Percentiles rank a stretch among this genome's conserved stretches.
These are phyloP conservation scores for Lycophotia porphyrea DNA, from an alignment of 2,888 invertebrate genomes.

Conservation along the genomic window DNA sequence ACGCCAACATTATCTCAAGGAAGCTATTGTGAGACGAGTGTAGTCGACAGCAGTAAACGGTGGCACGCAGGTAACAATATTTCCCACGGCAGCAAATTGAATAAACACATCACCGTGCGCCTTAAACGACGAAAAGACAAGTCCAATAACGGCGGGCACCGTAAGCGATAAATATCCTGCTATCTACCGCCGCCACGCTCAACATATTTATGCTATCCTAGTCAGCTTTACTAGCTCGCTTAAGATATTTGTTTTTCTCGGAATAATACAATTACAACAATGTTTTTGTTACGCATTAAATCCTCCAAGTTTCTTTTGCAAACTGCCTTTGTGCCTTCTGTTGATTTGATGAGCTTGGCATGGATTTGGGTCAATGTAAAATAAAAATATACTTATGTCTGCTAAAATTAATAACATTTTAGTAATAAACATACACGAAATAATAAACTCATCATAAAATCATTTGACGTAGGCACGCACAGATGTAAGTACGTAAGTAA, in stretches of 20 bases:
- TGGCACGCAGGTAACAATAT: conserved; percentile 84
- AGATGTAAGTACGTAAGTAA: conserved; percentile 62
- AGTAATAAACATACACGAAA: conserved; percentile 38
- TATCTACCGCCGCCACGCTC: conserved; percentile 77
- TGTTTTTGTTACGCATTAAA: conserved; percentile 57
- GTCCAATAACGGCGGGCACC: conserved; percentile 84
- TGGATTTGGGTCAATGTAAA: conserved; percentile 4
- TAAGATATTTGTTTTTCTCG: conserved; percentile 74
- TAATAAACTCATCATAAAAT: conserved; percentile 63
- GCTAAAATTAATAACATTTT: conserved; percentile 5
- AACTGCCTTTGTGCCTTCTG: conserved; percentile 36
- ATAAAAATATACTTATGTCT: too few species aligned
- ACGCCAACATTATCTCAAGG: conserved; percentile 49
- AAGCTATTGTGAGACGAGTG: conserved; percentile 67
- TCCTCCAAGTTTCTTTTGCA: conserved; percentile 49
- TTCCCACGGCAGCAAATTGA: conserved; percentile 87
- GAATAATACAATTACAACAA: conserved; percentile 63
- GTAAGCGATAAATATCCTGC: conserved; percentile 85
- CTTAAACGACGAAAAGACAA: conserved; percentile 88
- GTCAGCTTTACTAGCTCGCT: conserved; percentile 75
- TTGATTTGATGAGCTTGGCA: conserved; percentile 43
- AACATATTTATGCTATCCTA: conserved; percentile 80
- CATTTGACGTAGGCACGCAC: conserved; percentile 57
- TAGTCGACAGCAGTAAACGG: conserved; percentile 76
- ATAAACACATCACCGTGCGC: conserved; percentile 88